Base-by-base conservation (phyloP, 2,113 vertebrate species). In the Hystrix cristata region DNA sequence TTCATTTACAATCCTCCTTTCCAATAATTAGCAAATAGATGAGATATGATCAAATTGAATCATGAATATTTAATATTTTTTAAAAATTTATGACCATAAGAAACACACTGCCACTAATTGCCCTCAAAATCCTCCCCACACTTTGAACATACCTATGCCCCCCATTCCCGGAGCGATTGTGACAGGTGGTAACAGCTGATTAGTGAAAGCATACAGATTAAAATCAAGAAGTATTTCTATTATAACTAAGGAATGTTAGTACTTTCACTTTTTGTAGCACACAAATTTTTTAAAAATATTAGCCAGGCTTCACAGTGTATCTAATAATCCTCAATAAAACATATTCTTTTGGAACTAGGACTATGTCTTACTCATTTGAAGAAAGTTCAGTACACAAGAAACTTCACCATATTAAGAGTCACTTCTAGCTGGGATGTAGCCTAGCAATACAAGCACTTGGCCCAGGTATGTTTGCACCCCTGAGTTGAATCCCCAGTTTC, bases 1-100 rank as follows among this genome's bases (percentile, higher is more conserved):
- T 96, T 92, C 93, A 89, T 96, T 96, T 53, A 88, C n/a, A 78
- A 65, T 69, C 62, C 90, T 95, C 62, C 57, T 96, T 84, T 78
- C 90, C 46, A 92, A 85, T 16, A 25, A 3, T 60, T 93, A 86
- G 27, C 55, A 93, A 80, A 92, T 74, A 71, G 19, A 69, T 69
- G 34, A 69, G 34, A 34, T n/a, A 69, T 69, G 67, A n/a, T n/a
- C 16, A 18, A 69, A n/a, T n/a, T n/a, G 15, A 18, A 69, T n/a
- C 67, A n/a, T n/a, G 15, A 69, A 69, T 69, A 67, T 67, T 67
- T 67, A 69, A n/a, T 7, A 38, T 38, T 38, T 38, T 69, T 69
- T n/a, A n/a, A 69, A 69, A 18, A 19, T n/a, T 69, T 69, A 69
- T 15, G n/a, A n/a, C 8, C 34, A 69, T 69, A 69, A 67, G n/a